Evolutionary conservation across 2,797 vertebrate genomes (phyloP).

Genomic region (Anguilla anguilla): DNA sequence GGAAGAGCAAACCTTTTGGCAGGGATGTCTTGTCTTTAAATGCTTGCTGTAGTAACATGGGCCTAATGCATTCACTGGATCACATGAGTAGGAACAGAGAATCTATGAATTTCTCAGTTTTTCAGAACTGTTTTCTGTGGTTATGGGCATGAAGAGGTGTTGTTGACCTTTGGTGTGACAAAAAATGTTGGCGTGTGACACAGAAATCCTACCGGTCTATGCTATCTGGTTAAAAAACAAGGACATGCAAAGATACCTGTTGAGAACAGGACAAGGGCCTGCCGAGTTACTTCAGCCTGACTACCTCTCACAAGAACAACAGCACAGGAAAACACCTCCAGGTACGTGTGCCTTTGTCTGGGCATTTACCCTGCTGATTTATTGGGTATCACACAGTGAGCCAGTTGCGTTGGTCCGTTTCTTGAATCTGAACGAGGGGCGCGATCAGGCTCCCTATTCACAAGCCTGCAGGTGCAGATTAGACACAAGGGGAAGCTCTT

Average conservation of each 20-base stretch:
- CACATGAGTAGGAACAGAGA: neutral
- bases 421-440: neutral
- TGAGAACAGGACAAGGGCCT: neutral
- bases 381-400: neutral
- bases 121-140: neutral
- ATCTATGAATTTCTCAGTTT: neutral
- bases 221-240: neutral
- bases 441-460: neutral
- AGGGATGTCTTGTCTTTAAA: neutral
- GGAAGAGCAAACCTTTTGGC: neutral
- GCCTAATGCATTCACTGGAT: neutral
- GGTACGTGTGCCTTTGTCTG: neutral
- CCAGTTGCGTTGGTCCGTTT: neutral
- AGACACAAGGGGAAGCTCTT: neutral
- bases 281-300: neutral
- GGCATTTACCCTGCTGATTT: neutral
- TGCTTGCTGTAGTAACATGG: neutral
- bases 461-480: slow-evolving; percentile 7
- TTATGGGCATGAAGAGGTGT: neutral
- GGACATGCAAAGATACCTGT: neutral
- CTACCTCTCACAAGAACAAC: neutral
- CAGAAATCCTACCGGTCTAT: neutral
- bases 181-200: neutral
- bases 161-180: neutral
- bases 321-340: neutral